Evolutionary conservation across 2,113 vertebrate species (phyloP), one percentile per base, ranked within the genome.

Genomic region (Microcebus griseorufus): DNA sequence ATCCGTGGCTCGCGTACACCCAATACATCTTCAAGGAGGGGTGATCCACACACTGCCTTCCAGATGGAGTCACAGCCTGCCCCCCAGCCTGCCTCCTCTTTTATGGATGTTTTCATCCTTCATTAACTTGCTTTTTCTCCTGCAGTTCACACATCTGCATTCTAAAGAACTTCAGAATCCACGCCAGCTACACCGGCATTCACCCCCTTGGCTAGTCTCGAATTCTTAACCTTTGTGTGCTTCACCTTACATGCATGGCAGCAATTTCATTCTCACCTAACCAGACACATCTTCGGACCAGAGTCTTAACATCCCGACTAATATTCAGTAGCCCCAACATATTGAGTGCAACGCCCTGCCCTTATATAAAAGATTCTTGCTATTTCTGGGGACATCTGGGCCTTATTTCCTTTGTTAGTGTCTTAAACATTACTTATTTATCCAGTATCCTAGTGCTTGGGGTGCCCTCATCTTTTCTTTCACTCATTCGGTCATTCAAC

Each of bases 401-500:
- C 5, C 29, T 76, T 67, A 53, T n/a, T 85, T 76, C 25, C 45
- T 60, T 92, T 78, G 20, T 22, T 32, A 22, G 8, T 62, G 32
- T n/a, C 62, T 93, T 81, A 89, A 76, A 39, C 4, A 9, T 22
- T 53, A 29, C 12, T 67, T 92, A 48, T 25, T 42, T 92, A 83
- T n/a, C 81, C 53, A 39, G 29, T 7, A 48, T 42, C 32, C 37
- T 67, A 72, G 39, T 69, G 45, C 65, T 58, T 60, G 22, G 37
- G 72, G 34, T 27, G 18, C n/a, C 25, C 45, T 53, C 29, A 27
- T 20, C 3, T 70, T 80, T 39, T n/a, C 20, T 37, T 45, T 39
- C n/a, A 72, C 67, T 84, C 14, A 85, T 55, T 80, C n/a, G 76
- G 8, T 51, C 51, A 95, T 37, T 87, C 60, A 65, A 37, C 62